Evolutionary conservation across 2,888 invertebrate genomes (phyloP).

Genomic region (Caenorhabditis parvicauda): DNA sequence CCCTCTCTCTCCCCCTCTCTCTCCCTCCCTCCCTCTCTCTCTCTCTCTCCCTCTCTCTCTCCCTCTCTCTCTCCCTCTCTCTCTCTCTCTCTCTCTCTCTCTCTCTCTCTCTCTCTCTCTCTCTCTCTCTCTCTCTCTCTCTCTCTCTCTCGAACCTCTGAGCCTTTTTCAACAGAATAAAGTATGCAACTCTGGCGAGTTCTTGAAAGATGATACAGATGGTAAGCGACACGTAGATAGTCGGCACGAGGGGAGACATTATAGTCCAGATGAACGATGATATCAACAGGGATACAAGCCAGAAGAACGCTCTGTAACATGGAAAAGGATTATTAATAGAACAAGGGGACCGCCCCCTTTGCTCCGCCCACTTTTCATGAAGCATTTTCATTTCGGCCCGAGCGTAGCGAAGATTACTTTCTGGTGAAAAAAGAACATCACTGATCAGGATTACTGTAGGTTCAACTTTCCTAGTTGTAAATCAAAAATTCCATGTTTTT

Average conservation of each 20-base stretch:
- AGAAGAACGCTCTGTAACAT: conserved; percentile 71
- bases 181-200: conserved; percentile 70
- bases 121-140: too few species aligned
- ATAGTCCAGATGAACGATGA: conserved; percentile 85
- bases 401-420: neutral
- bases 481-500: too few species aligned
- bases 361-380: too few species aligned
- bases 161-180: conserved; percentile 66
- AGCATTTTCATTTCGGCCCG: neutral
- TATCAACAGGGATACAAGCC: conserved; percentile 83
- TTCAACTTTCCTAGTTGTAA: too few species aligned
- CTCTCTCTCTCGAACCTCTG: too few species aligned
- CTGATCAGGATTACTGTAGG: too few species aligned
- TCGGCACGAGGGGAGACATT: conserved; percentile 77
- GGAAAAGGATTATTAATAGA: neutral
- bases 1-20: too few species aligned
- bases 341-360: too few species aligned
- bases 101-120: neutral
- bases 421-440: too few species aligned
- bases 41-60: too few species aligned
- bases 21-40: too few species aligned
- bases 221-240: conserved; percentile 79
- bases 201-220: conserved; percentile 79
- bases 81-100: neutral
- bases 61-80: too few species aligned